These are phyloP conservation scores for Euglossa dilemma DNA, from an alignment of 1,140 invertebrate species.

Conservation along the genomic window DNA sequence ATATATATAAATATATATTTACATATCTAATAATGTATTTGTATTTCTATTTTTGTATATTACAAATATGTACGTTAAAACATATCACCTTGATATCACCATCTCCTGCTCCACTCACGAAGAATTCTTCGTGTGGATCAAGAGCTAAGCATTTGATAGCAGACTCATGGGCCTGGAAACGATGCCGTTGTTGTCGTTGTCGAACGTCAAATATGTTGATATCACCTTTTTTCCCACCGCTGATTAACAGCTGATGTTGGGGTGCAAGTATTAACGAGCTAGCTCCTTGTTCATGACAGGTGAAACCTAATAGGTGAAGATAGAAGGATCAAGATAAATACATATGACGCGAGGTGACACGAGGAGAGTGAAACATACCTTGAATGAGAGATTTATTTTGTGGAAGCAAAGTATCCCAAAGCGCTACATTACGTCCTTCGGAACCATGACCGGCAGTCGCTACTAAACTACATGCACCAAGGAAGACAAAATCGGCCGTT, in stretches of 20 bases:
- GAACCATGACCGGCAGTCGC: conserved; percentile 98
- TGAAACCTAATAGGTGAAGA: conserved; percentile 86
- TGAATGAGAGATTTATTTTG: conserved; percentile 96
- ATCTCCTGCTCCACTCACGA: conserved; percentile 98
- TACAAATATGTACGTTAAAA: neutral
- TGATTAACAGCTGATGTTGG: conserved; percentile 94
- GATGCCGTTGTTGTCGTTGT: conserved; percentile 92
- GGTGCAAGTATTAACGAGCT: conserved; percentile 95
- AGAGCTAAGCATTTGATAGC: conserved; percentile 97
- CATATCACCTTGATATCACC: conserved; percentile 97
- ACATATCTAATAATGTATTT: neutral
- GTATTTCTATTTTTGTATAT: conserved; percentile 60
- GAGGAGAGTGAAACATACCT: conserved; percentile 80
- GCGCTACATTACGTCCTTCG: conserved; percentile 98
- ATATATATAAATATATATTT: neutral
- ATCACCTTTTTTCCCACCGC: conserved; percentile 97
- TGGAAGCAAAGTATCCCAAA: conserved; percentile 99
- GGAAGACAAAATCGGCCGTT: conserved; percentile 98
- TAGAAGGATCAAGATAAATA: conserved; percentile 53
- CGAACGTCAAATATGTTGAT: conserved; percentile 97
- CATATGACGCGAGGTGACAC: too few relatives aligned
- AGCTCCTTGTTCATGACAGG: conserved; percentile 95
- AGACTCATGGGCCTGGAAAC: conserved; percentile 95
- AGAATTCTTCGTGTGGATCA: conserved; percentile 97
- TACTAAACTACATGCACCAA: conserved; percentile 97